Conservation (phyloP, 2,888 invertebrate species). For the Yponomeuta plumbellus region DNA sequence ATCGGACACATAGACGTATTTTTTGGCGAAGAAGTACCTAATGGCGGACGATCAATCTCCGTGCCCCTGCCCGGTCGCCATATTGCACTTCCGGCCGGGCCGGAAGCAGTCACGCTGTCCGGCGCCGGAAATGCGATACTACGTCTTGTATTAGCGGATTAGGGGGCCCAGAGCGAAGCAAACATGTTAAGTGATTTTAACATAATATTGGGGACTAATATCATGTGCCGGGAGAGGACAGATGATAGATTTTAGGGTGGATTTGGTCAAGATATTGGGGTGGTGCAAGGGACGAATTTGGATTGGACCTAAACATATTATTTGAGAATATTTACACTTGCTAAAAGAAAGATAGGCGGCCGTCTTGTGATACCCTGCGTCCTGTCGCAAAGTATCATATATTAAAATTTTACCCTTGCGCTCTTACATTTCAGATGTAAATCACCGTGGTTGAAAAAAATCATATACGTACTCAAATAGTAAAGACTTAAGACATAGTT, state of each 20-base stretch:
- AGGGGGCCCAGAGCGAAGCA: slow-evolving; percentile 44
- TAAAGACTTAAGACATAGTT: too few species aligned
- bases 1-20: not conserved
- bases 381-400: too few species aligned
- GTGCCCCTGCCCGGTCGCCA: slow-evolving; percentile 28
- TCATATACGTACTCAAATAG: too few species aligned
- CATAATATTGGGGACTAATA: slow-evolving; percentile 31
- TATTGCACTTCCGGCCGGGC: slow-evolving; percentile 48
- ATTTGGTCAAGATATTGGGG: not conserved
- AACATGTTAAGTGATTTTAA: slow-evolving; percentile 42
- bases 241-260: not conserved
- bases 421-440: too few species aligned
- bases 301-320: not conserved
- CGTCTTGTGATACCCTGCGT: too few species aligned
- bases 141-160: slow-evolving; percentile 72
- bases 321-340: too few species aligned
- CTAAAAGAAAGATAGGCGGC: too few species aligned
- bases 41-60: slow-evolving; percentile 21
- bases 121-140: slow-evolving; percentile 58
- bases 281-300: not conserved
- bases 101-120: slow-evolving; percentile 62
- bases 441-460: too few species aligned
- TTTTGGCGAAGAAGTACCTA: not conserved
- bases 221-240: not conserved
- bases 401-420: too few species aligned